Base-by-base conservation (phyloP, 92 coral and sea anemone species). In the Umimayanthus chanpuru region DNA sequence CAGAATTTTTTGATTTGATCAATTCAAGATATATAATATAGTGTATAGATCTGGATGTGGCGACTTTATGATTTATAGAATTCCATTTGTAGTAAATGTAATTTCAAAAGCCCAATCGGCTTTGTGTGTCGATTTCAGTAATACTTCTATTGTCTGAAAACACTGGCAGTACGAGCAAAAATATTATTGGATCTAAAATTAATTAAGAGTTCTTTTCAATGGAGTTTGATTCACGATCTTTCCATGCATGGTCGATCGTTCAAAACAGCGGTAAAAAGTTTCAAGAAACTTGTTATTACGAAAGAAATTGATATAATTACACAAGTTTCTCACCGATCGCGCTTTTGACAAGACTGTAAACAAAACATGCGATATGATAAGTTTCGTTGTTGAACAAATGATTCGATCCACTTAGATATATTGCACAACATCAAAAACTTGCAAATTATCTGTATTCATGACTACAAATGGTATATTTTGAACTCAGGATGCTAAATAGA, bases 91-190 rank as follows among this genome's bases (percentile, higher is more conserved):
- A 6, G 41, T 28, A 14, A 32, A 53, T 16, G 9, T n/a, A 75
- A 20, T 26, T 75, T 75, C 40, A 41, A 16, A 55, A 55, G 64
- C 15, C 20, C 8, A 61, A 61, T 61, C 1, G n/a, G 68, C 25
- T 61, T 61, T 61, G 68, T 61, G 20, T 14, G 25, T 25, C n/a
- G 68, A 68, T 72, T 68, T 68, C 64, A 72, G 77, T 83, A 70
- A 44, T 38, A n/a, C 77, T 25, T 70, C 77, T 26, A 83, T 83
- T 83, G 77, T 68, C 40, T 1, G 3, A 25, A 43, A 16, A 70
- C 84, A 80, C 68, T 18, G 2, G 68, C 68, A 61, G 1, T 21
- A 20, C 68, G 68, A 61, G 20, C 68, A 61, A 61, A 21, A 61
- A 61, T 20, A 61, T 61, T 61, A 18, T 20, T 61, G 68, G 26